A percentile compares a stretch with the other conserved stretches of the same genome.
Evolutionary conservation across 1,140 invertebrate species (phyloP).

Genomic region (Luehdorfia chinensis): DNA sequence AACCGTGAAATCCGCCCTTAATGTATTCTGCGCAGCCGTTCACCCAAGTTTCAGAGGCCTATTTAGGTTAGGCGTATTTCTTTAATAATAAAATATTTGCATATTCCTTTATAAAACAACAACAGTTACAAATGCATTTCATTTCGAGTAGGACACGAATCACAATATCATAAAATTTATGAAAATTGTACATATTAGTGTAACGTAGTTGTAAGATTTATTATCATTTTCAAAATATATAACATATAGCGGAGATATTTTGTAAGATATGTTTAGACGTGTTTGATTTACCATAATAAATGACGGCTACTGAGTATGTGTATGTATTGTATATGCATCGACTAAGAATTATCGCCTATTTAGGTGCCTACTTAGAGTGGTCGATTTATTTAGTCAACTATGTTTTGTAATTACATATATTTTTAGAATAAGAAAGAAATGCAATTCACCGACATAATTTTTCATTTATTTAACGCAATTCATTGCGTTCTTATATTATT

Average conservation of each 20-base stretch:
- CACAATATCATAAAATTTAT: conserved; percentile 55
- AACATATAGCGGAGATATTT: conserved; percentile 29
- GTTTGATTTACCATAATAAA: conserved; percentile 57
- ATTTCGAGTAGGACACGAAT: too few relatives aligned
- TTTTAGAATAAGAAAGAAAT: conserved; percentile 57
- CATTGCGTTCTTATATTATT: conserved; percentile 18
- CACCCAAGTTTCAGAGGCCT: too few relatives aligned
- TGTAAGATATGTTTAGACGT: conserved; percentile 61
- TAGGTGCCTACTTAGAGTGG: conserved; percentile 42
- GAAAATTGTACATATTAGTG: conserved; percentile 52
- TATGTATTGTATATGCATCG: not conserved
- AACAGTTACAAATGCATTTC: too few relatives aligned
- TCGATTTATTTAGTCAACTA: conserved; percentile 58
- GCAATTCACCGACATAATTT: conserved; percentile 51
- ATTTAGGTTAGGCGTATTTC: too few relatives aligned
- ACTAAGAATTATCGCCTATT: conserved; percentile 15
- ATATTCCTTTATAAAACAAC: too few relatives aligned
- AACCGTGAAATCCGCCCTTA: too few relatives aligned
- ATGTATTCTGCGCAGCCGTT: too few relatives aligned
- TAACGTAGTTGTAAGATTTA: conserved; percentile 37
- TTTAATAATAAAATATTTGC: too few relatives aligned
- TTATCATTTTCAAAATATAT: conserved; percentile 47
- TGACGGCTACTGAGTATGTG: conserved; percentile 34
- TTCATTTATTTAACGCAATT: conserved; percentile 20
- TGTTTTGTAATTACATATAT: conserved; percentile 56